phyloP scores from a whole-genome alignment of 2,888 invertebrate species.

The Sarcophaga variegata region DNA sequence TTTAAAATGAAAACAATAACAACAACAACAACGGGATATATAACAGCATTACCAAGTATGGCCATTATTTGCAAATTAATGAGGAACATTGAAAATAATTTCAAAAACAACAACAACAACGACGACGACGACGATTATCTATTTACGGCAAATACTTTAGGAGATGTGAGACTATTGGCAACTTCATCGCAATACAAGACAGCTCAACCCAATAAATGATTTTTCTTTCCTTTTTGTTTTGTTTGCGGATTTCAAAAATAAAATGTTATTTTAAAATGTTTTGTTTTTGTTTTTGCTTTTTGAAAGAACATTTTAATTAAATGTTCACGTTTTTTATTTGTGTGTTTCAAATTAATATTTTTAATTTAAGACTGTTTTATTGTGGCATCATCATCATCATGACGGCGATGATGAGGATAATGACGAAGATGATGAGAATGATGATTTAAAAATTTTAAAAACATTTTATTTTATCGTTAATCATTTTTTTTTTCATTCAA shows the following conservation, averaged over 20 bases:
- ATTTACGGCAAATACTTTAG: too few relatives aligned
- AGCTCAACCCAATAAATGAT: too few relatives aligned
- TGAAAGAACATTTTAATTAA: conserved; percentile 16
- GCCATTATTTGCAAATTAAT: not conserved
- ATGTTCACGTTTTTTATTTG: conserved; percentile 20
- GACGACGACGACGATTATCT: too few relatives aligned
- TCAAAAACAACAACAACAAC: too few relatives aligned
- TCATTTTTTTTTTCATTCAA: conserved; percentile 33
- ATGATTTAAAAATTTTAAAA: too few relatives aligned
- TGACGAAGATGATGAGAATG: not conserved
- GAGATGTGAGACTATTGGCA: too few relatives aligned
- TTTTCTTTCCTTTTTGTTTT: too few relatives aligned
- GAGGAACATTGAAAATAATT: too few relatives aligned
- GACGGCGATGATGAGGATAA: not conserved
- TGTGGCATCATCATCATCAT: conserved; percentile 5
- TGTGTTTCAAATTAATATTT: not conserved
- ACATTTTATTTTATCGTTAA: conserved; percentile 26
- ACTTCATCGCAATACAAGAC: too few relatives aligned
- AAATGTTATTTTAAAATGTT: too few relatives aligned
- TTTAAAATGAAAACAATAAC: not conserved
- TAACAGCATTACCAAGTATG: conserved; percentile 3
- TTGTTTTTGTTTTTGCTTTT: not conserved
- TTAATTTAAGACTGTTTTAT: not conserved
- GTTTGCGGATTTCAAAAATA: too few relatives aligned
- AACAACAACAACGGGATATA: not conserved